Conservation (phyloP, 2,113 vertebrate genomes). For the Laticauda colubrina region DNA sequence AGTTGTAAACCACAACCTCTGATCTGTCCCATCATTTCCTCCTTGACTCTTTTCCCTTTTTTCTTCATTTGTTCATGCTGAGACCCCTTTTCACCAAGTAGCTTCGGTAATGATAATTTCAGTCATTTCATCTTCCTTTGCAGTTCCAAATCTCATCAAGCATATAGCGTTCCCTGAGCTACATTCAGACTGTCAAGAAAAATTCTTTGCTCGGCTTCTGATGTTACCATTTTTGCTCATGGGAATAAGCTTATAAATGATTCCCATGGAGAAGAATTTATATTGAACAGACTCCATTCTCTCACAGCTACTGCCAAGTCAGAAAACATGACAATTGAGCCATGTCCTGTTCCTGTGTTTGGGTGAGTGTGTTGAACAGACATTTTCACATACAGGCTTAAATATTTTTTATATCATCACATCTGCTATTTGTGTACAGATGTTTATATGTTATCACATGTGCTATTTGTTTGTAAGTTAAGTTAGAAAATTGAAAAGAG, state of each 20-base stretch:
- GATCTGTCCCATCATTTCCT: background rate
- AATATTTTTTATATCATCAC: background rate
- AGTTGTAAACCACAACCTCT: background rate
- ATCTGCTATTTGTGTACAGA: background rate
- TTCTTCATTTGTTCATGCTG: background rate
- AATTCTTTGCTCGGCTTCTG: conserved; percentile 15
- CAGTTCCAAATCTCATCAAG: conserved; percentile 15
- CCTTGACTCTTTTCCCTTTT: background rate
- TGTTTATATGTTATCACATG: background rate
- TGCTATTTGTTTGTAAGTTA: background rate
- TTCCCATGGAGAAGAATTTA: conserved; percentile 23
- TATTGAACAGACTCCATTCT: background rate
- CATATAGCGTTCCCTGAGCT: conserved; percentile 14
- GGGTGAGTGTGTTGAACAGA: background rate
- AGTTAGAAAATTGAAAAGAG: background rate
- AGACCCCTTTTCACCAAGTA: conserved; percentile 6
- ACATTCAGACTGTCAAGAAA: conserved; percentile 6
- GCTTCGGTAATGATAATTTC: background rate
- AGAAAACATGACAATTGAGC: background rate
- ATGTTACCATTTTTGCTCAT: conserved; percentile 15
- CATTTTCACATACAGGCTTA: background rate
- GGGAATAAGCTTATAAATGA: conserved; percentile 23
- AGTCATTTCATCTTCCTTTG: conserved; percentile 20
- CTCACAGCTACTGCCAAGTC: background rate
- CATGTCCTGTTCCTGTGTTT: background rate